These are phyloP conservation scores for Chelonus formosanus DNA, from an alignment of 2,888 invertebrate genomes.

Conservation along the genomic window DNA sequence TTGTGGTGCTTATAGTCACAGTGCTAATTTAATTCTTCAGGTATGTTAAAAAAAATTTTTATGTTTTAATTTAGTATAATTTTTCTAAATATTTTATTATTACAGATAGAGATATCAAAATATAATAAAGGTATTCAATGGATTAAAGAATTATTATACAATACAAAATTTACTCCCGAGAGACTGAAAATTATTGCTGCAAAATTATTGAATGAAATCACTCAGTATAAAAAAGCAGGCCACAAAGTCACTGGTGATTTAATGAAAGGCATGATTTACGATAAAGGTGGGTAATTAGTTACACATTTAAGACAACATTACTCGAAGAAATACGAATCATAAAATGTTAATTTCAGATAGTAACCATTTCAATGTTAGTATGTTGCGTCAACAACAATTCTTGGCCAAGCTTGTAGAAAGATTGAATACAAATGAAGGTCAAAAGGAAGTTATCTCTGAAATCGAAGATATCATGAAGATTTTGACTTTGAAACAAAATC, in stretches of 20 bases:
- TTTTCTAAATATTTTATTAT: slow-evolving; percentile 22
- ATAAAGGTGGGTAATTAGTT: slow-evolving; percentile 64
- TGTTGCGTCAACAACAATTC: slow-evolving; percentile 81
- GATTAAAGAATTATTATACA: slow-evolving; percentile 78
- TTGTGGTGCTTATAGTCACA: slow-evolving; percentile 78
- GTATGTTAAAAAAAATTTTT: slow-evolving; percentile 60
- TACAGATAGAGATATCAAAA: slow-evolving; percentile 78
- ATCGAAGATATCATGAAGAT: slow-evolving; percentile 69
- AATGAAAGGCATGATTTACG: slow-evolving; percentile 71
- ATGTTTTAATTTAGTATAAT: not conserved
- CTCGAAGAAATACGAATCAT: too few species aligned
- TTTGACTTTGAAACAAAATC: slow-evolving; percentile 71
- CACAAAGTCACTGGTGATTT: slow-evolving; percentile 73
- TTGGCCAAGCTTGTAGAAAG: slow-evolving; percentile 74
- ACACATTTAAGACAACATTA: slow-evolving; percentile 2
- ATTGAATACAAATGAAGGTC: slow-evolving; percentile 67
- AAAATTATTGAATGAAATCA: slow-evolving; percentile 83
- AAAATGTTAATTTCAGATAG: slow-evolving; percentile 67
- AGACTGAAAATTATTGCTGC: slow-evolving; percentile 80
- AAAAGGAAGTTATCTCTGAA: slow-evolving; percentile 64
- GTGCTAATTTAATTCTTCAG: slow-evolving; percentile 74
- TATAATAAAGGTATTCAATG: slow-evolving; percentile 80
- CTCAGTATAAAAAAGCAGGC: slow-evolving; percentile 79
- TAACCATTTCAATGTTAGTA: slow-evolving; percentile 76
- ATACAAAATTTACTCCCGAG: slow-evolving; percentile 76